Evolutionary conservation across 2,113 vertebrate genomes (phyloP), one percentile per base, ranked within the genome.

Genomic region (Neogobius melanostomus): DNA sequence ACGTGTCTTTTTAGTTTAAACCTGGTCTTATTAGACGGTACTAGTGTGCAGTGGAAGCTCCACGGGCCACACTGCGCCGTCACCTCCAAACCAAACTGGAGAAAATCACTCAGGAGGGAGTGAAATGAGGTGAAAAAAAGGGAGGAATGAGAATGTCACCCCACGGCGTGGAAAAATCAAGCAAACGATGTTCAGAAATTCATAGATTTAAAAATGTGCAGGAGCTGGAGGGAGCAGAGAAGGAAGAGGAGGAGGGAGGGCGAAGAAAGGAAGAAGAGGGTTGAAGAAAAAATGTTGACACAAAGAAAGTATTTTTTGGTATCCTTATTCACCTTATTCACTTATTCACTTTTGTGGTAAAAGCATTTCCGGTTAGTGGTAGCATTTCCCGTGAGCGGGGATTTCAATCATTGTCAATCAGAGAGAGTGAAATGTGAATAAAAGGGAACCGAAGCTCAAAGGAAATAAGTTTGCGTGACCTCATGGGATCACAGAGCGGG

Each of bases 161-260:
- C 91, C 72, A 83, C 76, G 92, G 92, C 84, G 74, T 80, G 73
- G 77, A 85, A 88, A 90, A 91, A 90, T 85, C 85, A 90, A 88
- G 85, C 90, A 93, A 93, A 93, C 91, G 79, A 91, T 91, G 90
- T 93, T 90, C 86, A 90, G 86, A 93, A 91, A 92, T 91, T 92
- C 91, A 92, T 92, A 91, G 90, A 91, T 93, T 93, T 91, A 77
- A 89, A 92, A 93, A 91, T 88, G 88, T 92, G 90, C 86, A 88
- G 82, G 82, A 76, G 80, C 52, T 64, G 75, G 66, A 61, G 70
- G 77, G 64, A 77, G 65, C 65, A 73, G 60, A 64, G 59, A 53
- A 52, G 64, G 48, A 11, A 8, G 51, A 11, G n/a, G 49, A 14
- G 46, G 62, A 28, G 44, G 15, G 44, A 66, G 59, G 16, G 59